Evolutionary conservation across 2,797 vertebrate genomes (phyloP).

Genomic region (Gymnothorax javanicus): DNA sequence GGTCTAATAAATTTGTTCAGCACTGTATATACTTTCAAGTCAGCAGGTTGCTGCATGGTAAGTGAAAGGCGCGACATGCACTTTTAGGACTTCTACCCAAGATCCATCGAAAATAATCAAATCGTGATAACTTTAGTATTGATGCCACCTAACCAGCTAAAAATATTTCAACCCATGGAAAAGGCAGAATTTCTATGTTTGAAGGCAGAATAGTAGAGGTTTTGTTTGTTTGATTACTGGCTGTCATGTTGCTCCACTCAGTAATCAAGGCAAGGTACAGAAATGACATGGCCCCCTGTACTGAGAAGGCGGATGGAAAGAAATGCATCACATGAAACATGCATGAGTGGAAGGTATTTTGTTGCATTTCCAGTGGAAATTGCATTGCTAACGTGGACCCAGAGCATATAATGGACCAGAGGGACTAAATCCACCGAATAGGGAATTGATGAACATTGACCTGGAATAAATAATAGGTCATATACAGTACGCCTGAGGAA

Average conservation of each 20-base stretch:
- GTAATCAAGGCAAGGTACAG: background rate
- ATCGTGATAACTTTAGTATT: background rate
- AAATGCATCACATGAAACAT: conserved; percentile 1
- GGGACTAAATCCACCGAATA: background rate
- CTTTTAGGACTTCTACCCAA: background rate
- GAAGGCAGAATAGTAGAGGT: background rate
- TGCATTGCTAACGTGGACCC: background rate
- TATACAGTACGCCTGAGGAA: background rate
- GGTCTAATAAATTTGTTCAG: no score
- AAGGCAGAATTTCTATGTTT: background rate
- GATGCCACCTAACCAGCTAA: background rate
- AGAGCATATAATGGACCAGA: background rate
- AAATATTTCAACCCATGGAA: background rate
- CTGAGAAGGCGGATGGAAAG: background rate
- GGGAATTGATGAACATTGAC: background rate
- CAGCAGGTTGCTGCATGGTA: background rate
- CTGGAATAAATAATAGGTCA: background rate
- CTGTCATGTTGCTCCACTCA: background rate
- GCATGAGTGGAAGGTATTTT: background rate
- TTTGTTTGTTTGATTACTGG: background rate
- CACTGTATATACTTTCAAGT: background rate
- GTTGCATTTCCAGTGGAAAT: background rate
- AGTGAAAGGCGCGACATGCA: background rate
- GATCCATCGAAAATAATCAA: background rate
- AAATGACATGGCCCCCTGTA: background rate